Evolutionary conservation across 2,797 vertebrate genomes (phyloP), one percentile per base, ranked within the genome.

Genomic region (Discoglossus pictus): DNA sequence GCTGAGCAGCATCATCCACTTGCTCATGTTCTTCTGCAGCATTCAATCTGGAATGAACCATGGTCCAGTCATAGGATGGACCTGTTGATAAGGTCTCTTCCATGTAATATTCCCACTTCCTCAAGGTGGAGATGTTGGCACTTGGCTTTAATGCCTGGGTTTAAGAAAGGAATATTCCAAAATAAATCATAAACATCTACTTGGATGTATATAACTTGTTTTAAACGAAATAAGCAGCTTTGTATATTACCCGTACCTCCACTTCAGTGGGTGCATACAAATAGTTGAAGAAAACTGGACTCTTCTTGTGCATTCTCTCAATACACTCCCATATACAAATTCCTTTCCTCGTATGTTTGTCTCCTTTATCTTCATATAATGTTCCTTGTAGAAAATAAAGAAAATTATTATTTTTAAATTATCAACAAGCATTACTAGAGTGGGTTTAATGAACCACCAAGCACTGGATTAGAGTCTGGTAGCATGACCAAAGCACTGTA

Each of bases 311-410:
- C 87, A 95, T 94, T 78, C 92, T 88, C 77, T 90, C 94, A 78
- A 99, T 94, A 74, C 90, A 94, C 17, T 98, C 96, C 97, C 97
- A 99, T 84, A 99, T 92, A 76, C 95, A 99, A 78, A 98, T 84
- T 60, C 96, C 97, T 83, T 85, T 94, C 73, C 91, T 94, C 68
- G 90, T 83, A 79, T 94, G 95, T 61, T 97, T 99, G 44, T 96
- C 95, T 79, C 92, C 93, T 88, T 96, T 99, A 82, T 99, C 97
- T 70, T 99, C 97, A 83, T 98, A 98, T 76, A 99, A 78, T 39
- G 94, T 91, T 56, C 97, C 97, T 99, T 83, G 1, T 17, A 73
- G 34, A 74, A 80, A 24, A 61, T 16, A 24, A 27, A 43, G 4
- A 43, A 1, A 43, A n/a, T n/a, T n/a, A n/a, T n/a, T n/a, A n/a